Conservation (phyloP, 1,140 invertebrate species). For the Zeugodacus cucurbitae region DNA sequence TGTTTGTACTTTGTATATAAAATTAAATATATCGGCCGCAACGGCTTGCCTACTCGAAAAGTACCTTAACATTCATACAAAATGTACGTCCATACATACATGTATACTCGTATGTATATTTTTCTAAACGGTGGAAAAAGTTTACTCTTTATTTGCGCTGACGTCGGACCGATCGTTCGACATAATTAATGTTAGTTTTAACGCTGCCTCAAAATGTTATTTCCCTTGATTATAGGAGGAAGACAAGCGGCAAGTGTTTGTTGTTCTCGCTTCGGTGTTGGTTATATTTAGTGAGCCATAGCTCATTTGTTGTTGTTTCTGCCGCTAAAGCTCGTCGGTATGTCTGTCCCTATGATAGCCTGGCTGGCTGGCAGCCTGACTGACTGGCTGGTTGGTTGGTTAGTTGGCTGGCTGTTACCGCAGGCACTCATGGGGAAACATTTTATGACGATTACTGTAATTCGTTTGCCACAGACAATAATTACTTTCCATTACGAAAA, state of each 20-base stretch:
- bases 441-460: slow-evolving; percentile 67
- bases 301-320: slow-evolving; percentile 21
- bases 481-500: slow-evolving; percentile 67
- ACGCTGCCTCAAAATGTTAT: slow-evolving; percentile 66
- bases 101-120: not conserved
- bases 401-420: slow-evolving; percentile 50
- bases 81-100: not conserved
- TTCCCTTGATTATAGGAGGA: slow-evolving; percentile 65
- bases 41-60: not conserved
- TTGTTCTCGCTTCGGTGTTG: slow-evolving; percentile 10
- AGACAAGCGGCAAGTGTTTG: slow-evolving; percentile 46
- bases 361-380: slow-evolving; percentile 41
- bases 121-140: not conserved
- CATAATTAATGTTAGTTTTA: slow-evolving; percentile 67
- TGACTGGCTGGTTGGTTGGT: slow-evolving; percentile 39
- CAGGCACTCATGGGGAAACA: slow-evolving; percentile 66
- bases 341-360: not conserved
- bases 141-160: slow-evolving; percentile 40
- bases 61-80: not conserved
- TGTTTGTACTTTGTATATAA: not conserved
- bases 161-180: slow-evolving; percentile 46
- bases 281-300: not conserved
- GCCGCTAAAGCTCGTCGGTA: not conserved
- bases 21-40: not conserved
- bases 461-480: slow-evolving; percentile 65